phyloP scores from a whole-genome alignment of 2,797 vertebrate genomes.

The Poeciliopsis presidionis region DNA sequence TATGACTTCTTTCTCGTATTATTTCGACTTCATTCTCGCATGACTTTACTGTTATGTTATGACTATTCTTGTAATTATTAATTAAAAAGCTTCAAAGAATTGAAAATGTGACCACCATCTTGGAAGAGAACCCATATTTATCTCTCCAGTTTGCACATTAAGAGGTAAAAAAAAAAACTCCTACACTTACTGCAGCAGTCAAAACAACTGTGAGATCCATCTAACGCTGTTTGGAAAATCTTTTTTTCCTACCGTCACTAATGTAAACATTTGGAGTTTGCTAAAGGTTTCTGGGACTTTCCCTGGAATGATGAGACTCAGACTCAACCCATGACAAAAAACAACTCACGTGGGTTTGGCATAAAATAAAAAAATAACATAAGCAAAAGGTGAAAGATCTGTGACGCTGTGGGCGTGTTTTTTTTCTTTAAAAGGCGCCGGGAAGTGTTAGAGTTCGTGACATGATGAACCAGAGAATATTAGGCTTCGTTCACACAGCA shows the following conservation, averaged over 20 bases:
- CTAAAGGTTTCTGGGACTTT: background rate
- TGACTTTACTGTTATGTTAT: no score
- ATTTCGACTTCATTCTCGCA: no score
- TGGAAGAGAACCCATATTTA: background rate
- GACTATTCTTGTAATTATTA: no score
- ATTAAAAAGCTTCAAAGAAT: background rate
- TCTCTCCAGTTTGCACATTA: background rate
- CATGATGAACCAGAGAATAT: background rate
- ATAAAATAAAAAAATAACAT: background rate
- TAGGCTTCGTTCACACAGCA: no score
- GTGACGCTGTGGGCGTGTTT: background rate
- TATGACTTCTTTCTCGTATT: no score
- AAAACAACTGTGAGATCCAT: background rate
- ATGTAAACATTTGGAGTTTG: background rate
- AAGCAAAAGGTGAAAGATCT: background rate
- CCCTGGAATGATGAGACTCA: background rate
- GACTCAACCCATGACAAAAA: background rate
- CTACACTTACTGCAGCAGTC: background rate
- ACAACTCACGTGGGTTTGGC: background rate
- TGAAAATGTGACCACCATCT: background rate
- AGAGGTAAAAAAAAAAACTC: background rate
- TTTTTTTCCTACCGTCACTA: background rate
- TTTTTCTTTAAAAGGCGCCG: background rate
- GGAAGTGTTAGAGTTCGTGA: background rate
- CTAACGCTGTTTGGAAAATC: background rate